These are phyloP conservation scores for Nettapus auritus DNA, from an alignment of 2,113 vertebrate genomes.

Conservation along the genomic window DNA sequence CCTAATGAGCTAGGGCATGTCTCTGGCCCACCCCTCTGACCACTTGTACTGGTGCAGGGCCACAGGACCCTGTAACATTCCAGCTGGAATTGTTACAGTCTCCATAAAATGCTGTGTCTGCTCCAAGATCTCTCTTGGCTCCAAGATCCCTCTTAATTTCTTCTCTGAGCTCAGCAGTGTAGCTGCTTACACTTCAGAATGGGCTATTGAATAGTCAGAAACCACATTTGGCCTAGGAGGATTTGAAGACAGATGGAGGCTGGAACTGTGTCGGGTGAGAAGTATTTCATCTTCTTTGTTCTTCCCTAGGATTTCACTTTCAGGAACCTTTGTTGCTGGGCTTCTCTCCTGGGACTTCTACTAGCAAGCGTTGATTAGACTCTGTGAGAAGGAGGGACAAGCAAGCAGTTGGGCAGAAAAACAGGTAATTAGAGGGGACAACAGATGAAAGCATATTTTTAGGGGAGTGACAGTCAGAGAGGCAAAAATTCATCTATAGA, in stretches of 20 bases:
- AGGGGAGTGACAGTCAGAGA: not conserved
- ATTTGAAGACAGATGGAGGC: not conserved
- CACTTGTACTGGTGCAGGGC: not conserved
- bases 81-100: not conserved
- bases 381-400: not conserved
- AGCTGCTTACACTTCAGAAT: not conserved
- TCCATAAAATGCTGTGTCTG: not conserved
- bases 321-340: not conserved
- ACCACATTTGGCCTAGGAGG: not conserved
- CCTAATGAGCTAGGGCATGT: not conserved
- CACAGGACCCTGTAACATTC: not conserved
- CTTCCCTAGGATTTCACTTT: not conserved
- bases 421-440: not conserved
- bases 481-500: not conserved
- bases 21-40: not conserved
- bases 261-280: not conserved
- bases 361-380: not conserved
- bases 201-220: not conserved
- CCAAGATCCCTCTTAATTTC: not conserved
- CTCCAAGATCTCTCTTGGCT: not conserved
- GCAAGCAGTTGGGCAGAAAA: not conserved
- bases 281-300: not conserved
- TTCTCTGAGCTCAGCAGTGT: not conserved
- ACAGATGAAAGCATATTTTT: not conserved
- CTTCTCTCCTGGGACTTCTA: not conserved